Conservation (phyloP, 1,140 invertebrate genomes). For the Bombyx mori region DNA sequence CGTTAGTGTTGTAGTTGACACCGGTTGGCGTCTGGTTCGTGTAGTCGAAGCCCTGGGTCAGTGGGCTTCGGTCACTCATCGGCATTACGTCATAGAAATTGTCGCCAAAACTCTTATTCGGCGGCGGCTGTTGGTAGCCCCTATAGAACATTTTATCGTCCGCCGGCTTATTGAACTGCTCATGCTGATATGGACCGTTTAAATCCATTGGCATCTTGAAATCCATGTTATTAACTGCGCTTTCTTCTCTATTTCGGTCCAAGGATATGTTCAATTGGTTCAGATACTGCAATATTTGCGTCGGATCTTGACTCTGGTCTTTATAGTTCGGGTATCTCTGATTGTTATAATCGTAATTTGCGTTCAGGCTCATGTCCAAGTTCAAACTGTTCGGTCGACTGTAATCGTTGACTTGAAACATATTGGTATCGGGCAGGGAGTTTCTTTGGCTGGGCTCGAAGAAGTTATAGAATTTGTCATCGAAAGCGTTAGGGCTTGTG, state of each 20-base stretch:
- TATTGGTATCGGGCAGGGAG: constrained; percentile 47
- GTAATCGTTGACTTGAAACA: constrained; percentile 40
- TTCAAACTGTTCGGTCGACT: constrained; percentile 55
- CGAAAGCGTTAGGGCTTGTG: constrained; percentile 41
- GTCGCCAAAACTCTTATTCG: constrained; percentile 38
- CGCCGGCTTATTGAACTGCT: constrained; percentile 39
- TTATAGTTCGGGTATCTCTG: constrained; percentile 48
- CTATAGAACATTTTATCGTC: constrained; percentile 45
- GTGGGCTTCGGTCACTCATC: constrained; percentile 29
- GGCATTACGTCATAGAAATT: constrained; percentile 41
- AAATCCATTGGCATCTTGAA: constrained; percentile 46
- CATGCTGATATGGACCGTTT: constrained; percentile 39
- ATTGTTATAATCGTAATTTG: constrained; percentile 34
- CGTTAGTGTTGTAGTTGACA: constrained; percentile 49
- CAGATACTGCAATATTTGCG: constrained; percentile 46
- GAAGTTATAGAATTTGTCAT: constrained; percentile 58
- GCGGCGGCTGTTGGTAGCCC: constrained; percentile 35
- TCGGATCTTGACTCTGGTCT: constrained; percentile 38
- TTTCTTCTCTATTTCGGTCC: constrained; percentile 38
- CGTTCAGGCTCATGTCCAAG: constrained; percentile 45
- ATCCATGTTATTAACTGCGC: constrained; percentile 31
- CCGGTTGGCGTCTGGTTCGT: constrained; percentile 27
- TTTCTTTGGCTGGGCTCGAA: constrained; percentile 64
- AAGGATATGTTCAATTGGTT: constrained; percentile 42
- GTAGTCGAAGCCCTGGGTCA: constrained; percentile 45